Evolutionary conservation across 2,888 invertebrate genomes (phyloP).

Genomic region (Chymomyza fuscimana): DNA sequence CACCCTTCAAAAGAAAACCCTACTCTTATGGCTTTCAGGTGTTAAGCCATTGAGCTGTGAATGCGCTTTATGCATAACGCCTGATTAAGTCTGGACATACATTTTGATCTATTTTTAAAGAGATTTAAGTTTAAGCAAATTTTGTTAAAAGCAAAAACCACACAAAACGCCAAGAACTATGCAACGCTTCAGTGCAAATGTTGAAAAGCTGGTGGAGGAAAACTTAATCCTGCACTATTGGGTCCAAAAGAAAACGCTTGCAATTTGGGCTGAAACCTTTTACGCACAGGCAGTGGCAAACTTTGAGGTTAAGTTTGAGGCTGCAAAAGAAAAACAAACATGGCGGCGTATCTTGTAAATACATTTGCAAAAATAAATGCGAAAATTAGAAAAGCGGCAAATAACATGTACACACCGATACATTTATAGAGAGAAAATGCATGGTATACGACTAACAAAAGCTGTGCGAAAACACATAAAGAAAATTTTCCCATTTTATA

Average conservation of each 20-base stretch:
- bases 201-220: conserved; percentile 44
- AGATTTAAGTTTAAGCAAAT: conserved; percentile 52
- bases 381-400: conserved; percentile 39
- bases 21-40: conserved; percentile 42
- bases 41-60: conserved; percentile 70
- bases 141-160: conserved; percentile 66
- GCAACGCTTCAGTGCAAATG: conserved; percentile 48
- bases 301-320: conserved; percentile 57
- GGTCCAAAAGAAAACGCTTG: conserved; percentile 50
- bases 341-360: conserved; percentile 65
- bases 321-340: conserved; percentile 53
- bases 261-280: conserved; percentile 47
- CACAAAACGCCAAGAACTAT: conserved; percentile 60
- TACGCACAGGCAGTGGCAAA: conserved; percentile 13
- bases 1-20: background rate
- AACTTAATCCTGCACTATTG: background rate
- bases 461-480: conserved; percentile 62
- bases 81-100: conserved; percentile 55
- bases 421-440: conserved; percentile 25
- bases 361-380: conserved; percentile 67
- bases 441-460: conserved; percentile 64
- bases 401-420: conserved; percentile 5
- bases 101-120: conserved; percentile 18
- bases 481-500: conserved; percentile 69
- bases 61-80: conserved; percentile 56